Base-by-base conservation (phyloP, 2,888 invertebrate species). In the Busseola fusca region DNA sequence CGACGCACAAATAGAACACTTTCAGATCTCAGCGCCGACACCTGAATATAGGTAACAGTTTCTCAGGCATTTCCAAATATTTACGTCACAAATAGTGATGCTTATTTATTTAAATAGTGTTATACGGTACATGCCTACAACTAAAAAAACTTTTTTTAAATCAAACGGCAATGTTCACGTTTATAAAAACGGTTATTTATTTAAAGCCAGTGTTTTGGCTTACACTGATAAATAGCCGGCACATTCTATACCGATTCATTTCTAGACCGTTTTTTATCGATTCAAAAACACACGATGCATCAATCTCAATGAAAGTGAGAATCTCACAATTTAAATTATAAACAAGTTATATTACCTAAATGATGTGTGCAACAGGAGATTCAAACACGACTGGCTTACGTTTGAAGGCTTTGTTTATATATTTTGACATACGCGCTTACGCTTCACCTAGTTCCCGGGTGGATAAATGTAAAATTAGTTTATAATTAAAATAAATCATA, bases 1-100 rank as follows among this genome's bases (percentile, higher is more conserved):
- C 85, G 80, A 86, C 76, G 73, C 89, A 60, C 80, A 94, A 94
- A 93, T 94, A 94, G 93, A 93, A 92, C 92, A 93, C 93, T 93
- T 92, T 93, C 91, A 83, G 81, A 89, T 87, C 89, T 90, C 86
- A 89, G 88, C 86, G 81, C 84, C 86, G 85, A 86, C 91, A 92
- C 93, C 92, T 93, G 93, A 87, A 73, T 81, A 81, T 87, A 87
- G 89, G 86, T 81, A 84, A 86, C 84, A 81, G 85, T 78, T 86
- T 81, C 78, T 62, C 16, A 68, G 66, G 72, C 76, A 78, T 81
- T 84, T 82, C 74, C 76, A 82, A 76, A 76, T 64, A 72, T 81
- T 84, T 74, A 86, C 83, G 77, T 85, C 76, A 80, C 77, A 74
- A 77, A 58, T 72, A 70, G 79, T 69, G 40, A 70, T 72, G 65